These are phyloP conservation scores for Erebia epiphron DNA, from an alignment of 2,888 invertebrate genomes.

Conservation along the genomic window DNA sequence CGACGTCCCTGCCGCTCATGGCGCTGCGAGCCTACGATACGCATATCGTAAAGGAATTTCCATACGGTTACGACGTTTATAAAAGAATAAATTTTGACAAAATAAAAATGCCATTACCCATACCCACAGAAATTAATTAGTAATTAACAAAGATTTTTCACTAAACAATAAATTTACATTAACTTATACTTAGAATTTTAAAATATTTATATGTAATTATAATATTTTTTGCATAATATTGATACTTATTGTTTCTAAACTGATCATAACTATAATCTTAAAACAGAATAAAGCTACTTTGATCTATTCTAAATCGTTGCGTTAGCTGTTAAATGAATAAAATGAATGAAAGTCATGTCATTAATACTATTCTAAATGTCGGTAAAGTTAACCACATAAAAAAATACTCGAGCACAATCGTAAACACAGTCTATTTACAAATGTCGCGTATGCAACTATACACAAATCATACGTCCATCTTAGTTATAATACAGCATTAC, in stretches of 20 bases:
- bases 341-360: not conserved
- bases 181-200: no score
- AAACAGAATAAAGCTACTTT: not conserved
- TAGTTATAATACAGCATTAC: not conserved
- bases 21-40: constrained; percentile 58
- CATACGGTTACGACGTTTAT: not conserved
- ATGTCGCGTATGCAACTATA: constrained; percentile 23
- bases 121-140: not conserved
- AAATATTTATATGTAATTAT: no score
- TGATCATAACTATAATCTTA: no score
- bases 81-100: not conserved
- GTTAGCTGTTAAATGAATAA: not conserved
- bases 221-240: no score
- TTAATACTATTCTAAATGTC: constrained; percentile 16
- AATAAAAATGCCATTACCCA: not conserved
- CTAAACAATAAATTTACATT: not conserved
- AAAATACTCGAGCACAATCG: constrained; percentile 18
- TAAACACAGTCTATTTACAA: constrained; percentile 37
- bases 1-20: constrained; percentile 59
- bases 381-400: constrained; percentile 20
- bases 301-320: not conserved
- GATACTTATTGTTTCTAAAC: no score
- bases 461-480: constrained; percentile 20
- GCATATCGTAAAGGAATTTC: constrained; percentile 28
- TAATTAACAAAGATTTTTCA: not conserved